Evolutionary conservation across 1,140 invertebrate species (phyloP), one percentile per base, ranked within the genome.

Genomic region (Neodiprion pinetum): DNA sequence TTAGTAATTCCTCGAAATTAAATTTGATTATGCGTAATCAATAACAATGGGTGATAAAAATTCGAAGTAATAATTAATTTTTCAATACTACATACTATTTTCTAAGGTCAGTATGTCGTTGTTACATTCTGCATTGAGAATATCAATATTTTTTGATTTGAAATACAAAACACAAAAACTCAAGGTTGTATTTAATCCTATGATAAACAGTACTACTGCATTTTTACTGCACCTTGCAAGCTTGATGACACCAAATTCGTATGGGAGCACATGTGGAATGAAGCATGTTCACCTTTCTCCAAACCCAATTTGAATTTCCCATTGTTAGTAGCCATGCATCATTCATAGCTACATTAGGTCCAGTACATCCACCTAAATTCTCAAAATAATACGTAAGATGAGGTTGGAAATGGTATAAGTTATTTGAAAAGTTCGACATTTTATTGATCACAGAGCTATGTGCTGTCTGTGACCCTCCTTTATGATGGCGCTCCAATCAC

Each of bases 201-300:
- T 1, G 28, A 40, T 40, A 40, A 40, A 40, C 28, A 5, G 1
- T 40, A 21, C 21, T 66, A 66, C 61, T 66, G 14, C 4, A 66
- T 66, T 14, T n/a, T 28, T 14, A 9, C 68, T 8, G 85, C 83
- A 96, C 94, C 86, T 93, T 95, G 86, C 96, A 97, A 73, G 95
- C 96, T 75, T 96, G 95, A 90, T 97, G 96, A 88, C 96, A 97
- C 95, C 96, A 97, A 81, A 98, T 93, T 83, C 96, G 95, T 7
- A 93, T 92, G 17, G 96, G 93, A 53, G 93, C 93, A 88, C 93
- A 93, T 82, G 95, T 92, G 79, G 92, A 91, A 85, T 95, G 94
- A 73, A 90, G 88, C 14, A 98, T 91, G 71, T 89, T 91, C 28
- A 98, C 89, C 85, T 94, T 91, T 79, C 90, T 92, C 97, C 97